phyloP scores from a whole-genome alignment of 2,888 invertebrate species.

The Scaptomyza cyrtandrae region DNA sequence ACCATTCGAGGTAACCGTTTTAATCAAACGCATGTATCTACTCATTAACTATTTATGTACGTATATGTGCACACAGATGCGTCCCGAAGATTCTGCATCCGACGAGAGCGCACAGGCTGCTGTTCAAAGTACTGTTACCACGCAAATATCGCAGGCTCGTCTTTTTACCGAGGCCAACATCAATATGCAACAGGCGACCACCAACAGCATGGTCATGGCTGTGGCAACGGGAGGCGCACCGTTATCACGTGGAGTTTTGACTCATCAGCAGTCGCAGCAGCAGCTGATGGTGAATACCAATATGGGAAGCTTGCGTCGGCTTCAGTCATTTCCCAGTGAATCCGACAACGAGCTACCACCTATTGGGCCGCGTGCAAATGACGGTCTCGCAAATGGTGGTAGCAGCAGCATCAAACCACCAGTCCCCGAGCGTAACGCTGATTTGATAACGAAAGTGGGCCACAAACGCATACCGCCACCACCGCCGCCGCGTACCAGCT shows the following conservation, averaged over 20 bases:
- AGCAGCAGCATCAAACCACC: conserved; percentile 89
- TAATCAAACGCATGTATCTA: background rate
- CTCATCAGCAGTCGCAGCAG: conserved; percentile 60
- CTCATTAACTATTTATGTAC: background rate
- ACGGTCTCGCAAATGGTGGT: conserved; percentile 55
- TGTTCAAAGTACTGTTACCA: conserved; percentile 84
- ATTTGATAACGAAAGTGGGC: conserved; percentile 89
- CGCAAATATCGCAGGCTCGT: conserved; percentile 84
- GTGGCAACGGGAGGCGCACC: conserved; percentile 42
- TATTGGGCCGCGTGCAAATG: conserved; percentile 70
- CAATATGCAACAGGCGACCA: conserved; percentile 72
- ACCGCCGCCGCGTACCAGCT: conserved; percentile 96
- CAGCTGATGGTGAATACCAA: conserved; percentile 78
- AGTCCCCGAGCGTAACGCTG: conserved; percentile 92
- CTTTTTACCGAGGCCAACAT: conserved; percentile 81
- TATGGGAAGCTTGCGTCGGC: conserved; percentile 88
- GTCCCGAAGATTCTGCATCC: conserved; percentile 84
- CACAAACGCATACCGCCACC: conserved; percentile 93
- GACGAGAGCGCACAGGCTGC: conserved; percentile 84
- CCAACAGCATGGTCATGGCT: conserved; percentile 81
- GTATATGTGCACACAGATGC: conserved; percentile 63
- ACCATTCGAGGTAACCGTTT: conserved; percentile 73
- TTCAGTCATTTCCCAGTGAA: conserved; percentile 94
- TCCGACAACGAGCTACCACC: conserved; percentile 92
- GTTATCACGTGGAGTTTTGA: conserved; percentile 33